Conservation (phyloP, 1,140 invertebrate species). For the Eubasilissa regina region DNA sequence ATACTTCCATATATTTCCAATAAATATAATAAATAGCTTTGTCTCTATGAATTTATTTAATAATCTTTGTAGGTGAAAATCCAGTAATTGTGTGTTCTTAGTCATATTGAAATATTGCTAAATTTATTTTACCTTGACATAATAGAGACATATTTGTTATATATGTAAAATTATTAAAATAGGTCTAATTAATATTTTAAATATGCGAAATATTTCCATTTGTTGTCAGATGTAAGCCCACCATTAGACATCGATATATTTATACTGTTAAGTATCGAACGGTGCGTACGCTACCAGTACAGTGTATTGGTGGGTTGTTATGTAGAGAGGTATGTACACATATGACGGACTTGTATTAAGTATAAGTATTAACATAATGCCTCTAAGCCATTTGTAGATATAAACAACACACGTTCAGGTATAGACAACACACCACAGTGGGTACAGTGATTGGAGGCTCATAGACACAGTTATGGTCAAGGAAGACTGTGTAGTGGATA, state of each 20-base stretch:
- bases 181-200: too few relatives aligned
- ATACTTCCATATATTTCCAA: too few relatives aligned
- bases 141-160: too few relatives aligned
- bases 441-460: slow-evolving; percentile 55
- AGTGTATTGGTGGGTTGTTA: slow-evolving; percentile 32
- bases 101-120: too few relatives aligned
- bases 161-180: too few relatives aligned
- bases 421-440: not conserved
- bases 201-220: too few relatives aligned
- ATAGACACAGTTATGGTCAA: slow-evolving; percentile 48
- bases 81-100: too few relatives aligned
- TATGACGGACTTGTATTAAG: not conserved
- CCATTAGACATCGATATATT: slow-evolving; percentile 36
- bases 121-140: too few relatives aligned
- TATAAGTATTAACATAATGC: slow-evolving; percentile 36
- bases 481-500: slow-evolving; percentile 4
- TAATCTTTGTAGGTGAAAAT: too few relatives aligned
- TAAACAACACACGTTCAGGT: not conserved
- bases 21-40: too few relatives aligned
- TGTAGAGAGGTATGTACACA: slow-evolving; percentile 49
- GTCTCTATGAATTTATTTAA: too few relatives aligned
- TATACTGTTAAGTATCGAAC: slow-evolving; percentile 36
- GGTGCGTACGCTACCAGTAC: not conserved
- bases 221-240: not conserved
- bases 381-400: slow-evolving; percentile 50